Base-by-base conservation (phyloP, 2,888 invertebrate genomes). In the Geotrupes spiniger region DNA sequence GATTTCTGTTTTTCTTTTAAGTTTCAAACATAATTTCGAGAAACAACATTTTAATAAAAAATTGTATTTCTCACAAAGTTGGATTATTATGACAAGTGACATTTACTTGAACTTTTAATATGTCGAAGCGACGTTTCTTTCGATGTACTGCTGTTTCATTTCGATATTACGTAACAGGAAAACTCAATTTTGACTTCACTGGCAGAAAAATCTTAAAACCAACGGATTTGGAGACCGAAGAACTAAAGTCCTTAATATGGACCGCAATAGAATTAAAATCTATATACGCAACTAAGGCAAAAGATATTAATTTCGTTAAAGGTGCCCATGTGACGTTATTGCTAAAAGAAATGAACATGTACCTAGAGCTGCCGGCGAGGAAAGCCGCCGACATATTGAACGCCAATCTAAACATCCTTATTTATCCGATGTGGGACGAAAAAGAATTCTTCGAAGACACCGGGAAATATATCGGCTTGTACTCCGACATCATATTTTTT, bases 351-450 rank as follows among this genome's bases (percentile, higher is more conserved):
- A 40, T 41, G 1, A n/a, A 26, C 14, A 17, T 41, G 9, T 40
- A 44, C 17, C n/a, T 41, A 2, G 27, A 45, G 31, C 9, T 45
- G 2, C 45, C 49, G 3, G 45, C 49, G 2, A 28, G 36, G 11
- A 15, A 28, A 31, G 44, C 44, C 2, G 29, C 41, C 2, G 27
- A 28, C n/a, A 15, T 41, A 8, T 17, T 49, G 1, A 17, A 41
- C 4, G 26, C 11, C n/a, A 40, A 37, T 14, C 16, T 49, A 14
- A 41, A 36, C 9, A 21, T 41, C 2, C 10, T 49, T 10, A 21
- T 41, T 14, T 44, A 49, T 37, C 40, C 28, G 9, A 11, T 33
- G 12, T 49, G 49, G 49, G 49, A 49, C 9, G 17, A 26, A 15
- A 25, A 21, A 2, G 40, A 36, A n/a, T 27, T 36, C 28, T 29